These are phyloP conservation scores for Alauda arvensis DNA, from an alignment of 2,797 vertebrate genomes.

Conservation along the genomic window DNA sequence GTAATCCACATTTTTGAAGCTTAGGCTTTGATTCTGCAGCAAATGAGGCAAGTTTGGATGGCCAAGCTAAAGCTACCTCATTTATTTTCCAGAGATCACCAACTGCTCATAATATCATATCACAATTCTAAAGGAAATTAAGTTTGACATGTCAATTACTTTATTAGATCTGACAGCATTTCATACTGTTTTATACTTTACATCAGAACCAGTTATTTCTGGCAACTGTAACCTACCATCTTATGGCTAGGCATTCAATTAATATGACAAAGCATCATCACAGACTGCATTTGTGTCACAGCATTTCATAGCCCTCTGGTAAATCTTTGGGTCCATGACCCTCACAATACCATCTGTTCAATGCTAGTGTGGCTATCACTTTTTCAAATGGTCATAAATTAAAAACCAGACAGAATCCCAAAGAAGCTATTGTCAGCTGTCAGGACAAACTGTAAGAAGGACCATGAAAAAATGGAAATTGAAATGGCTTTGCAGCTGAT, in stretches of 20 bases:
- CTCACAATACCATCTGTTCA: constrained; percentile 1
- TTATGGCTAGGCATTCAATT: background rate
- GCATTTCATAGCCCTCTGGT: background rate
- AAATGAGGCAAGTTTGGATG: background rate
- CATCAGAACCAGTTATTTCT: constrained; percentile 27
- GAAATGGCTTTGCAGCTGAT: background rate
- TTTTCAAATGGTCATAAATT: constrained; percentile 23
- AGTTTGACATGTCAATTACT: background rate
- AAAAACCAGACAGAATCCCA: constrained; percentile 8
- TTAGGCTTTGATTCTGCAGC: background rate
- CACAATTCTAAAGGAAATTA: constrained; percentile 23
- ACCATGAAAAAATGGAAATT: background rate
- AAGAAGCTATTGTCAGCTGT: background rate
- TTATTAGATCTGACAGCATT: constrained; percentile 15
- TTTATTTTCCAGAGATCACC: background rate
- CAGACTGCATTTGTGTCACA: background rate
- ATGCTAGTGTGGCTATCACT: background rate
- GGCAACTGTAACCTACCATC: constrained; percentile 13
- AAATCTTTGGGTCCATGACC: background rate
- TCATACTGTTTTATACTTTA: background rate
- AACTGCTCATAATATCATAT: background rate
- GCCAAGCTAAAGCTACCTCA: background rate
- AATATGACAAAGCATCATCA: constrained; percentile 19
- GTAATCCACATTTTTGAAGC: background rate
- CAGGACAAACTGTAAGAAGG: constrained; percentile 2